Conservation (phyloP, 2,797 vertebrate genomes). For the Loriculus beryllinus region DNA sequence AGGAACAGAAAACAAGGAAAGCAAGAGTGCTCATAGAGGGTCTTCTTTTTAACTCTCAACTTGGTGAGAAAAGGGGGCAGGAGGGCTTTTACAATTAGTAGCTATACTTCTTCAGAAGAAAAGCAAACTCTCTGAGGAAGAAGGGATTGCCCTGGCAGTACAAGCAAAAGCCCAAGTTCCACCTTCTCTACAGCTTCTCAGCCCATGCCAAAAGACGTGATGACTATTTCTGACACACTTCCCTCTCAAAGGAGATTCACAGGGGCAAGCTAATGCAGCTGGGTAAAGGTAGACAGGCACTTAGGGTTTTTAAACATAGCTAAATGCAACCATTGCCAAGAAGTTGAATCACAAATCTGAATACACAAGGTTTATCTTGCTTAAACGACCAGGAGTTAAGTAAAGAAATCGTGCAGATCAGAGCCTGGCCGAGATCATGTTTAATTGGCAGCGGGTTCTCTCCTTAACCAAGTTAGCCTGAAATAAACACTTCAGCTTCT, state of each 20-base stretch:
- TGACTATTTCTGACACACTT: neutral
- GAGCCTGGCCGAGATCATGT: neutral
- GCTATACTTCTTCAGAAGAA: neutral
- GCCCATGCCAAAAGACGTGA: neutral
- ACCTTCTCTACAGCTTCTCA: neutral
- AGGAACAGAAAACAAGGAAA: neutral
- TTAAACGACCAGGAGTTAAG: neutral
- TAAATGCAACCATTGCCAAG: neutral
- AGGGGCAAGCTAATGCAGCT: accelerated
- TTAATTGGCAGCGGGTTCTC: neutral
- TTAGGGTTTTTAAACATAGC: neutral
- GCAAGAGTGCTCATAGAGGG: neutral
- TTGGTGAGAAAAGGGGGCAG: neutral
- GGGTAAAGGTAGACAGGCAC: neutral
- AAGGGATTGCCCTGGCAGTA: neutral
- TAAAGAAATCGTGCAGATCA: neutral
- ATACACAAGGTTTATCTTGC: neutral
- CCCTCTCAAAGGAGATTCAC: neutral
- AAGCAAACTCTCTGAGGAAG: neutral
- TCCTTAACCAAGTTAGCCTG: neutral
- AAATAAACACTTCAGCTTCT: neutral
- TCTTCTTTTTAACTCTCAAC: neutral
- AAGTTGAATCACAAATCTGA: neutral
- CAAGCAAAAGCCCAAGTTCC: neutral
- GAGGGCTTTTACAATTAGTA: neutral